phyloP scores from a whole-genome alignment of 2,888 invertebrate species.

The Metopia argyrocephala region DNA sequence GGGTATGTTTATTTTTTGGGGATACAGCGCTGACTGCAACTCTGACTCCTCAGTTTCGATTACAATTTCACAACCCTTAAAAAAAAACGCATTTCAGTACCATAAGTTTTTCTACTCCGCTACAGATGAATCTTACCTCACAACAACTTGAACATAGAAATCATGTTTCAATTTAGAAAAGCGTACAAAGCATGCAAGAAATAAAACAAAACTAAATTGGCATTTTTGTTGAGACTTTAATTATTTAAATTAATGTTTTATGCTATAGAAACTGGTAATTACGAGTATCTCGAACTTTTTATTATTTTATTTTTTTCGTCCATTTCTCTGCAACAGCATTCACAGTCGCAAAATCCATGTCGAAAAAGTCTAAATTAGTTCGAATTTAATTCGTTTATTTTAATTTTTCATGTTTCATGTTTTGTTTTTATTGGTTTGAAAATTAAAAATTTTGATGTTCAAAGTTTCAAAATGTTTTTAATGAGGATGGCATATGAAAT shows the following conservation, averaged over 20 bases:
- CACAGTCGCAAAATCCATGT: background rate
- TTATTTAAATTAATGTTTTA: background rate
- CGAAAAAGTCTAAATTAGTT: slow-evolving; percentile 36
- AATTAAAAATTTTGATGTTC: slow-evolving; percentile 17
- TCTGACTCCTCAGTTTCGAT: too few relatives aligned
- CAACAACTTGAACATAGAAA: too few relatives aligned
- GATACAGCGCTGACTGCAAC: too few relatives aligned
- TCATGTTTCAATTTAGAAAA: too few relatives aligned
- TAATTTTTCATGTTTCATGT: slow-evolving; percentile 18
- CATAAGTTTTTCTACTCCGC: too few relatives aligned
- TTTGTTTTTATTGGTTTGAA: background rate
- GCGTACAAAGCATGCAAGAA: too few relatives aligned
- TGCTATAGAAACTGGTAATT: background rate
- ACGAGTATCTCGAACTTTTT: too few relatives aligned
- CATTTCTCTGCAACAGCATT: background rate
- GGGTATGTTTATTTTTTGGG: too few relatives aligned
- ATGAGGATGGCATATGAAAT: slow-evolving; percentile 37
- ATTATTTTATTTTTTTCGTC: background rate
- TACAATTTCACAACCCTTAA: too few relatives aligned
- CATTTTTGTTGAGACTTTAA: background rate
- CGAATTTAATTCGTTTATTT: slow-evolving; percentile 42
- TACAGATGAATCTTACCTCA: too few relatives aligned
- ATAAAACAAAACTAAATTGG: background rate
- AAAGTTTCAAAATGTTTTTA: background rate
- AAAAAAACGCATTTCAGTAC: too few relatives aligned